Evolutionary conservation across 2,888 invertebrate genomes (phyloP).

Genomic region (Camponotus fellah): DNA sequence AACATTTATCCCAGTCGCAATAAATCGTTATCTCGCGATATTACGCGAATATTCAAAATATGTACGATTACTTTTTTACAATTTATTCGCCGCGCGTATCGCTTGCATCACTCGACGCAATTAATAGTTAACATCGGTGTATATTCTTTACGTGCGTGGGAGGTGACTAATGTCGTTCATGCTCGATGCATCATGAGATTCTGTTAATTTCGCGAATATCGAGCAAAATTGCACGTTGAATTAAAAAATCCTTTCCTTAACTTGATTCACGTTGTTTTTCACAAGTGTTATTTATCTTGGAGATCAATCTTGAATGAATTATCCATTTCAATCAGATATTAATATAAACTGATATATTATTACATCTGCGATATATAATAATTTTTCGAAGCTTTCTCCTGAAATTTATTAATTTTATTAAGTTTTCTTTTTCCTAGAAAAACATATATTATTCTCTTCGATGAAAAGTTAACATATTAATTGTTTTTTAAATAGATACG

Average conservation of each 20-base stretch:
- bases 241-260: not conserved
- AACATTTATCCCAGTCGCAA: constrained; percentile 32
- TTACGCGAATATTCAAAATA: constrained; percentile 40
- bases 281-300: not conserved
- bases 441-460: not conserved
- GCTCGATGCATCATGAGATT: constrained; percentile 10
- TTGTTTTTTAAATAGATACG: constrained; percentile 5
- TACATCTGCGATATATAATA: not conserved
- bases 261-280: not conserved
- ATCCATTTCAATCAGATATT: not conserved
- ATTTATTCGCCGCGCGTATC: constrained; percentile 45
- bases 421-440: not conserved
- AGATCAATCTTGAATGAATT: not conserved
- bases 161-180: not conserved
- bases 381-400: not conserved
- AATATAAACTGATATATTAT: not conserved
- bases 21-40: constrained; percentile 37
- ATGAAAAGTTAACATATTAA: constrained; percentile 2
- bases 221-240: not conserved
- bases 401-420: not conserved
- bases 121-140: constrained; percentile 38
- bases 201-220: constrained; percentile 5
- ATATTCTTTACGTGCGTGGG: constrained; percentile 21
- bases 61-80: constrained; percentile 42
- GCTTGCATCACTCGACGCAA: not conserved